These are phyloP conservation scores for Melospiza georgiana DNA, from an alignment of 2,113 vertebrate genomes.

Conservation along the genomic window DNA sequence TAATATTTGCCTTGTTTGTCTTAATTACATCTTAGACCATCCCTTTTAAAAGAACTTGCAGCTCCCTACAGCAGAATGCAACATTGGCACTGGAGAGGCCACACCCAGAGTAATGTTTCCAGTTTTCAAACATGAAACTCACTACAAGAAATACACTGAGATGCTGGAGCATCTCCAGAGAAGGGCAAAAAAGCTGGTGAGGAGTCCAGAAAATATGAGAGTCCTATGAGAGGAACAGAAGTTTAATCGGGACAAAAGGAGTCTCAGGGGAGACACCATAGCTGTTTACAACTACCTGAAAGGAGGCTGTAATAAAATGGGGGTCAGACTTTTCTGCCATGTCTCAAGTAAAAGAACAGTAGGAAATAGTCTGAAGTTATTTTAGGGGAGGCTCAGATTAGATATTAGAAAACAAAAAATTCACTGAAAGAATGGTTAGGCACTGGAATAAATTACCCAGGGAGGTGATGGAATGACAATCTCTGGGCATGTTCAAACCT, in stretches of 20 bases:
- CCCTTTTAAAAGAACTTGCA: accelerated
- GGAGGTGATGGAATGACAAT: neutral
- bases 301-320: neutral
- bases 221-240: neutral
- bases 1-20: accelerated
- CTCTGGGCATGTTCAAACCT: neutral
- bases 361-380: neutral
- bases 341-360: neutral
- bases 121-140: neutral
- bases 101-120: neutral
- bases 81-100: neutral
- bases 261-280: accelerated
- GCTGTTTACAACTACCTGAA: neutral
- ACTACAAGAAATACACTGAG: neutral
- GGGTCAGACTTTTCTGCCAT: neutral
- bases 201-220: neutral
- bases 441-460: neutral
- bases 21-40: neutral
- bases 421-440: too few species aligned
- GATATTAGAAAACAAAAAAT: neutral
- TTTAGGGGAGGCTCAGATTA: neutral
- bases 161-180: neutral
- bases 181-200: neutral
- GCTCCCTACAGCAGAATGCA: accelerated
- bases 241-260: neutral